phyloP scores from a whole-genome alignment of 2,888 invertebrate genomes.

The Rambutsinella grinnellia region DNA sequence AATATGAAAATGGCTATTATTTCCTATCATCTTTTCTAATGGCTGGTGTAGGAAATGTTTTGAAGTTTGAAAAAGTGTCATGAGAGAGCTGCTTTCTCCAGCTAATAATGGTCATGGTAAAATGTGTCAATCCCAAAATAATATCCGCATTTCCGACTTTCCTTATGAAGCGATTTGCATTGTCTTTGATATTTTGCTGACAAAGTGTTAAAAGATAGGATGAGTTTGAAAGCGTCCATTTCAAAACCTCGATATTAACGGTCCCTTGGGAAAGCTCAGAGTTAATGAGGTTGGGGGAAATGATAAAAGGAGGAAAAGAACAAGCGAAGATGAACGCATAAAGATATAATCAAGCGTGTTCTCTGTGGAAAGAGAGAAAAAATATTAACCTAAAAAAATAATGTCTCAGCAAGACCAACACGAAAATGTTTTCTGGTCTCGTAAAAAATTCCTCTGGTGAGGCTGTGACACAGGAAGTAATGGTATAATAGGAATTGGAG shows the following conservation, averaged over 20 bases:
- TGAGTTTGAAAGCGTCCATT: constrained; percentile 28
- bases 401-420: constrained; percentile 23
- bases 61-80: no score
- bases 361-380: not conserved
- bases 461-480: constrained; percentile 20
- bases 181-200: constrained; percentile 7
- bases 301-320: not conserved
- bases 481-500: not conserved
- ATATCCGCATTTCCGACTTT: not conserved
- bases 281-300: constrained; percentile 39
- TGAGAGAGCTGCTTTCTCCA: no score
- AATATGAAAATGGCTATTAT: not conserved
- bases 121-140: no score
- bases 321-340: constrained; percentile 25
- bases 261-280: constrained; percentile 44
- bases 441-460: constrained; percentile 21
- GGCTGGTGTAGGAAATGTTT: no score
- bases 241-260: constrained; percentile 39
- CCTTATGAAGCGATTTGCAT: not conserved
- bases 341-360: constrained; percentile 49
- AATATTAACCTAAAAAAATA: constrained; percentile 46
- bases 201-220: not conserved
- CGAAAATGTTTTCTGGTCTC: constrained; percentile 12
- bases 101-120: not conserved
- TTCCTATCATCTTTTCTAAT: no score